A percentile compares a stretch with the other conserved stretches of the same genome.
phyloP scores from a whole-genome alignment of 2,113 vertebrate species.

The Chaetodon auriga region DNA sequence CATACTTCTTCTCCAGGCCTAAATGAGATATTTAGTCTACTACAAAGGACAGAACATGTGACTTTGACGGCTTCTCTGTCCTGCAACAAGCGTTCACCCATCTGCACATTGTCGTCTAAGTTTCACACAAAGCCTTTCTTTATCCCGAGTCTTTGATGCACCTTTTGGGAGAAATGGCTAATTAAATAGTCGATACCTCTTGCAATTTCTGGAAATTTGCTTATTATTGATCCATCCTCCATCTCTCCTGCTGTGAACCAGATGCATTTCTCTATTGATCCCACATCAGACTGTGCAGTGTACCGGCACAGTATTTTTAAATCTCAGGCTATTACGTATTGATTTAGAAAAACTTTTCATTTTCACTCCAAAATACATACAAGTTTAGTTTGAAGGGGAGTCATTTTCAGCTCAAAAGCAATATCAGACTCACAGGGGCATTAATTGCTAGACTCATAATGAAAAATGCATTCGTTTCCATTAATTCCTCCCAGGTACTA shows the following conservation, averaged over 20 bases:
- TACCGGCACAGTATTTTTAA: constrained; percentile 82
- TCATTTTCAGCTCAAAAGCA: constrained; percentile 64
- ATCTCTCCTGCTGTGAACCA: constrained; percentile 80
- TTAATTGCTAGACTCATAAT: constrained; percentile 67
- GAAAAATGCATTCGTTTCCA: constrained; percentile 70
- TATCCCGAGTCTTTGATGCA: constrained; percentile 69
- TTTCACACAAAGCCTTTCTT: constrained; percentile 63
- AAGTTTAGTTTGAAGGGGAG: constrained; percentile 66
- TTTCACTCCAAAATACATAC: constrained; percentile 78
- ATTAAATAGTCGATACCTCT: constrained; percentile 83
- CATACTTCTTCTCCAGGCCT: neutral
- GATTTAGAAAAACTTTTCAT: constrained; percentile 80
- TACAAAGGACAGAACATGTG: neutral
- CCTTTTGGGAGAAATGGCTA: constrained; percentile 78
- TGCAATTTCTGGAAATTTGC: constrained; percentile 84
- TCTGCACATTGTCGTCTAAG: constrained; percentile 35
- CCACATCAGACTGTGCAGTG: constrained; percentile 77
- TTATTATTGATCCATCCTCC: constrained; percentile 83
- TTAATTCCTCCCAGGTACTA: constrained; percentile 64
- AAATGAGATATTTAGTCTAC: neutral
- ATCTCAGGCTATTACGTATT: constrained; percentile 83
- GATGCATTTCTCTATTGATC: constrained; percentile 84
- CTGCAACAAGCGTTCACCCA: constrained; percentile 29
- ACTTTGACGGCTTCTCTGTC: constrained; percentile 13
- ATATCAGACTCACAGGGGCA: constrained; percentile 59